Percentiles rank a stretch among this genome's conserved stretches.
Evolutionary conservation across 2,797 vertebrate genomes (phyloP).

Genomic region (Anguilla anguilla): DNA sequence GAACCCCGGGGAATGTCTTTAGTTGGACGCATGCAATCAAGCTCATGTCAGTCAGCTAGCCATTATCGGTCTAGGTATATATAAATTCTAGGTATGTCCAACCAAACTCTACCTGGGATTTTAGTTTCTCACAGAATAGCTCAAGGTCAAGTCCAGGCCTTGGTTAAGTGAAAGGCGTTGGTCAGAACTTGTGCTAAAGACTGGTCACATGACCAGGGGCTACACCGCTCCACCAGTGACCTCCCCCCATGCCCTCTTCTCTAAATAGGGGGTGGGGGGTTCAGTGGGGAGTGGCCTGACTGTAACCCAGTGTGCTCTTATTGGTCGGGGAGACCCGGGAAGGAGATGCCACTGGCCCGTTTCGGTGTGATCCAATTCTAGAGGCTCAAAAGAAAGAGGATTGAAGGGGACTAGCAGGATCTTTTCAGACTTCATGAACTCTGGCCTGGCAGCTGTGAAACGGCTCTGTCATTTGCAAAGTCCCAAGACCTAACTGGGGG

Average conservation of each 20-base stretch:
- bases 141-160: background rate
- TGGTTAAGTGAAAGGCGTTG: conserved; percentile 45
- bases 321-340: background rate
- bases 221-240: background rate
- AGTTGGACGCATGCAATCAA: background rate
- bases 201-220: background rate
- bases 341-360: background rate
- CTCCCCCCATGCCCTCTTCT: background rate
- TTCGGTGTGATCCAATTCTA: background rate
- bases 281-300: background rate
- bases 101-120: background rate
- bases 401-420: background rate
- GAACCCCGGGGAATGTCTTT: background rate
- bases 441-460: background rate
- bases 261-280: background rate
- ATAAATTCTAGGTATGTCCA: background rate
- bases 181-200: conserved; percentile 52
- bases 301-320: background rate
- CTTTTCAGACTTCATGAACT: background rate
- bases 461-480: background rate
- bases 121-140: background rate
- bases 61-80: background rate
- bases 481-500: background rate
- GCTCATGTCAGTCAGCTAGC: background rate
- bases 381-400: background rate